Evolutionary conservation across 2,797 vertebrate species (phyloP), one percentile per base, ranked within the genome.

Genomic region (Hybognathus amarus): DNA sequence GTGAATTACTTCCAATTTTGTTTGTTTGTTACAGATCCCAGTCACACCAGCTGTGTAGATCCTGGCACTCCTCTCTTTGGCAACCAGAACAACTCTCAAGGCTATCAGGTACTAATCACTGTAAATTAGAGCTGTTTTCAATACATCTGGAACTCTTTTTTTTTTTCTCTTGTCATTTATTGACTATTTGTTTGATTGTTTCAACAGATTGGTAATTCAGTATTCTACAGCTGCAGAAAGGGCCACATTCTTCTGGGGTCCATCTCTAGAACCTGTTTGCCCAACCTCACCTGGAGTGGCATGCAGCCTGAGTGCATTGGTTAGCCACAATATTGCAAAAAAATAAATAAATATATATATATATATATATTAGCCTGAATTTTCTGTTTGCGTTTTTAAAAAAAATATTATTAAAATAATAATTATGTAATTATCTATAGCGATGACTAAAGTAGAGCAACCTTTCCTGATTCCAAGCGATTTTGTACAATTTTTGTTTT

Each of bases 231-330:
- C 91, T 99, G 98, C 89, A 97, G 97, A 82, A 98, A 98, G 91
- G 97, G 98, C 7, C 98, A 99, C 90, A 93, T 99, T 88, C 95
- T 99, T 63, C 98, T 98, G 91, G 98, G 98, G 40, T 99, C 98
- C 66, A 98, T 97, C 90, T 97, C 97, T 82, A 95, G 98, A 84
- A 97, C 97, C 33, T 99, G 98, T 92, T 94, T 98, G 61, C 97
- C 97, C 88, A 99, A 98, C 93, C 96, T 99, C 56, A 99, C 97
- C 2, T 99, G 98, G 98, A 99, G 97, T 10, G 98, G 98, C 30
- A 90, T 96, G 89, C 97, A 97, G 56, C 97, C 98, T 0, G 97
- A 98, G 89, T 99, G 98, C 85, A 95, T 98, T 88, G 96, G 98
- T 99, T 89, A 96, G 96, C 93, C 22, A 22, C 0, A 38, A 36